Percentiles rank a stretch among this genome's conserved stretches.
Conservation (phyloP, 1,140 invertebrate species). For the Ceratoteleas bidentatus region DNA sequence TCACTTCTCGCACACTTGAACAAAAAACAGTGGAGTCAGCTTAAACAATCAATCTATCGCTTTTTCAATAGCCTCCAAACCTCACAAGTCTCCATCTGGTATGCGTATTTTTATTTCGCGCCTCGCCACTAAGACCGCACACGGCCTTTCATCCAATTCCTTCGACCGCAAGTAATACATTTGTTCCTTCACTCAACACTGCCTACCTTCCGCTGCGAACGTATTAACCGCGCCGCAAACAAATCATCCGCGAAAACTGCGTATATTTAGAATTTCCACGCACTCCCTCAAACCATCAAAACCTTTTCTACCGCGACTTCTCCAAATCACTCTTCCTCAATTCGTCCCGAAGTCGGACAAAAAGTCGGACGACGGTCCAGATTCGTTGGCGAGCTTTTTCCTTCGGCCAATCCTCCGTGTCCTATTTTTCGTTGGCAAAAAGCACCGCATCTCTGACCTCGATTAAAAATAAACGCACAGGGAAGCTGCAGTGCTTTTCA, state of each 20-base stretch:
- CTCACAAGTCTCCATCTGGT: background rate
- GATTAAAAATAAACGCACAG: conserved; percentile 39
- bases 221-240: conserved; percentile 40
- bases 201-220: conserved; percentile 34
- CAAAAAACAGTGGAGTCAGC: too few species aligned
- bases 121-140: background rate
- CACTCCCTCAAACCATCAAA: too few species aligned
- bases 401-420: too few species aligned
- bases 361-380: conserved; percentile 11
- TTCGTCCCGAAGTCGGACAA: too few species aligned
- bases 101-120: background rate
- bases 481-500: conserved; percentile 18
- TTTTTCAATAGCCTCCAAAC: background rate
- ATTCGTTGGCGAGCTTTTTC: too few species aligned
- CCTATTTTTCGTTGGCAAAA: background rate
- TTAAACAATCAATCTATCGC: too few species aligned
- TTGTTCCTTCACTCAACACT: conserved; percentile 20
- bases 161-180: conserved; percentile 9
- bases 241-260: conserved; percentile 42
- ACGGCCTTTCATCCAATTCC: conserved; percentile 10
- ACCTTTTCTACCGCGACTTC: too few species aligned
- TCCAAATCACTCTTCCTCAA: too few species aligned
- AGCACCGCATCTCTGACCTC: background rate
- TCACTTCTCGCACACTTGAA: too few species aligned
- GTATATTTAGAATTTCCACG: conserved; percentile 32